Percentiles rank a stretch among this genome's conserved stretches.
phyloP scores from a whole-genome alignment of 1,140 invertebrate species.

The Andrena cerasifolii region DNA sequence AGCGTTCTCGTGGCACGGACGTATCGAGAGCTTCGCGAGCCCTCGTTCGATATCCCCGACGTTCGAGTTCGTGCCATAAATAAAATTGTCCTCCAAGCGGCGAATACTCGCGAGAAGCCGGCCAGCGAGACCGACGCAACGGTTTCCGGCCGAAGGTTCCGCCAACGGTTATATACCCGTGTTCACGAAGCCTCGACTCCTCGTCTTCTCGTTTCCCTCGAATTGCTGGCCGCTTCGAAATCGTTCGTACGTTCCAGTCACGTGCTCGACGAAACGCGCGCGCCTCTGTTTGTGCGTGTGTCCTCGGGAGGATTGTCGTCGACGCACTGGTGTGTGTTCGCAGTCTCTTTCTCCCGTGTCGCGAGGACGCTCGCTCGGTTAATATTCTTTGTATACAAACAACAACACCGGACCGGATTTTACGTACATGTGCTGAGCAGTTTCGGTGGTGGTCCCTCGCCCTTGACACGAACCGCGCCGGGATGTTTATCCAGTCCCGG shows the following conservation, averaged over 20 bases:
- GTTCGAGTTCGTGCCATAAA: neutral
- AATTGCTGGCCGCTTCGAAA: neutral
- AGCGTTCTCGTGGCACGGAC: neutral
- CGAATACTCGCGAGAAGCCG: neutral
- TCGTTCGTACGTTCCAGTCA: neutral
- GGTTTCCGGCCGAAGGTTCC: constrained; percentile 43
- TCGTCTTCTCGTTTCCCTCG: neutral
- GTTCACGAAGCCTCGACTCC: neutral
- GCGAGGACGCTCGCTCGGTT: neutral
- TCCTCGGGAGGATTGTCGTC: too few species aligned
- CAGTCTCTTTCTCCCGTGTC: neutral
- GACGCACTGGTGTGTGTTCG: constrained; percentile 5
- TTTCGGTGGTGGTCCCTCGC: neutral
- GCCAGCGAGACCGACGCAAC: constrained; percentile 4
- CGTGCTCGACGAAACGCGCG: constrained; percentile 4
- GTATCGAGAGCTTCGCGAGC: neutral
- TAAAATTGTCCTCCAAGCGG: constrained; percentile 3
- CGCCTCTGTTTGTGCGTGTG: neutral
- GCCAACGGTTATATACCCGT: constrained; percentile 2
- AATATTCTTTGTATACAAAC: constrained; percentile 34
- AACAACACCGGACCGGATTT: neutral
- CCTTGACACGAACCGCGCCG: constrained; percentile 39
- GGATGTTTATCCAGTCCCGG: constrained; percentile 28
- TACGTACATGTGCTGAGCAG: constrained; percentile 6
- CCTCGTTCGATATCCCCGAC: neutral